These are phyloP conservation scores for Gorsachius goisagi DNA, from an alignment of 2,113 vertebrate species.

Conservation along the genomic window DNA sequence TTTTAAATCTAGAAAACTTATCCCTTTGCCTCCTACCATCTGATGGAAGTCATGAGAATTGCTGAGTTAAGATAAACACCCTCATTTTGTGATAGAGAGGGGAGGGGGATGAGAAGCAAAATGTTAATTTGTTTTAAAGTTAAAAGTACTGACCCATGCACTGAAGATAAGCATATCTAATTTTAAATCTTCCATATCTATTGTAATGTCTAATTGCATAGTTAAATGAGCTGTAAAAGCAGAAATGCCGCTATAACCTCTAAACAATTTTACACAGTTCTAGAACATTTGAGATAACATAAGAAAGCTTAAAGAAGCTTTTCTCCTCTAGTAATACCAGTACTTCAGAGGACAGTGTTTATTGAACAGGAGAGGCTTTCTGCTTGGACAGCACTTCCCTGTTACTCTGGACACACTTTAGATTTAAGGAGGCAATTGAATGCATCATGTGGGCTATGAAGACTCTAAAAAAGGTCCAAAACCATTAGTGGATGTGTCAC, in stretches of 20 bases:
- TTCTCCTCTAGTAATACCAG: slow-evolving; percentile 64
- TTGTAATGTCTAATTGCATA: slow-evolving; percentile 76
- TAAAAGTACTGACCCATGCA: slow-evolving; percentile 69
- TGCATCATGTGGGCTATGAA: background rate
- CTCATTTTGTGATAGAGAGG: slow-evolving; percentile 14
- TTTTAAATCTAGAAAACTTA: slow-evolving; percentile 65
- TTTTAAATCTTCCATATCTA: slow-evolving; percentile 77
- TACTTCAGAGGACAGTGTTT: slow-evolving; percentile 69
- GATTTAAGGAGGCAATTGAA: slow-evolving; percentile 62
- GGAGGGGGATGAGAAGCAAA: slow-evolving; percentile 24
- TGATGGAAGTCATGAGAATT: slow-evolving; percentile 68
- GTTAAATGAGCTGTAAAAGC: slow-evolving; percentile 77
- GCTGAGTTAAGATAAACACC: slow-evolving; percentile 74
- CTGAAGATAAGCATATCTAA: slow-evolving; percentile 73
- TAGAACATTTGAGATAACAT: slow-evolving; percentile 62
- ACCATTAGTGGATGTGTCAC: slow-evolving; percentile 26
- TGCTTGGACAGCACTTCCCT: slow-evolving; percentile 70
- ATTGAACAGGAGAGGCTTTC: slow-evolving; percentile 70
- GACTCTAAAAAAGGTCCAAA: slow-evolving; percentile 47
- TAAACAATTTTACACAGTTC: slow-evolving; percentile 70
- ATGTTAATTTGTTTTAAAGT: slow-evolving; percentile 70
- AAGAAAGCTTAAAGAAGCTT: slow-evolving; percentile 56
- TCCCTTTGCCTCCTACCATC: slow-evolving; percentile 52
- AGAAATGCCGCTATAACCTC: slow-evolving; percentile 49
- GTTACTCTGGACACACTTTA: slow-evolving; percentile 56